Percentiles rank a stretch among this genome's conserved stretches.
Evolutionary conservation across 2,888 invertebrate species (phyloP).

Genomic region (Ashinkailepas kermadecensis): DNA sequence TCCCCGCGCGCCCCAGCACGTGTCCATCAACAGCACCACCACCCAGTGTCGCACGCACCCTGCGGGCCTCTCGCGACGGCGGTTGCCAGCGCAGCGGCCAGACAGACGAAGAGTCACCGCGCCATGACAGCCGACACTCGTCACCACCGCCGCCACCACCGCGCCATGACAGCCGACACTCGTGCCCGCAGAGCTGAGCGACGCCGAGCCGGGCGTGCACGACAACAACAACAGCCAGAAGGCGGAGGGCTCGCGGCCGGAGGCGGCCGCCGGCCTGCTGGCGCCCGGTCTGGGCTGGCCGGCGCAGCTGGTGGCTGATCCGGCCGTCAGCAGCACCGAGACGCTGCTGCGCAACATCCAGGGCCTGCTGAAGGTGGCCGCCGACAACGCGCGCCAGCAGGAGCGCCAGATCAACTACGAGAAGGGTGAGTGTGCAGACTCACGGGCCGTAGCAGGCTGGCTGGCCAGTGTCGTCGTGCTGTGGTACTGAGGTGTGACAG

Average conservation of each 20-base stretch:
- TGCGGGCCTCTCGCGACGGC: no score
- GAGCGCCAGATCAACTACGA: constrained; percentile 93
- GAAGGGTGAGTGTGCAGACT: constrained; percentile 61
- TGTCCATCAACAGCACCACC: no score
- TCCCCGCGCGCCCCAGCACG: no score
- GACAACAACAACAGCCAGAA: constrained; percentile 46
- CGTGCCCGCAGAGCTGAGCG: constrained; percentile 58
- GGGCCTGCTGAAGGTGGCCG: constrained; percentile 91
- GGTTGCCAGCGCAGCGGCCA: no score
- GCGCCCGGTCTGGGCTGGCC: neutral
- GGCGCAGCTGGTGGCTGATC: constrained; percentile 27
- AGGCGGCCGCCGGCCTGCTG: constrained; percentile 5
- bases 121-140: no score
- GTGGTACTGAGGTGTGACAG: no score
- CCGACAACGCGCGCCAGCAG: constrained; percentile 91
- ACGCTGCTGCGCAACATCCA: constrained; percentile 91
- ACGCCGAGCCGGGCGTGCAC: constrained; percentile 58
- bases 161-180: no score
- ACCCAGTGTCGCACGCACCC: no score
- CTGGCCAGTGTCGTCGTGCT: no score
- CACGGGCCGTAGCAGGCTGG: no score
- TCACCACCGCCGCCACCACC: no score
- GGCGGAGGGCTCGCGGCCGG: constrained; percentile 15
- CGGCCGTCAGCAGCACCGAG: constrained; percentile 69
- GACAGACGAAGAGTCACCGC: no score